Evolutionary conservation across 2,113 vertebrate species (phyloP).

Genomic region (Oryzias melastigma): DNA sequence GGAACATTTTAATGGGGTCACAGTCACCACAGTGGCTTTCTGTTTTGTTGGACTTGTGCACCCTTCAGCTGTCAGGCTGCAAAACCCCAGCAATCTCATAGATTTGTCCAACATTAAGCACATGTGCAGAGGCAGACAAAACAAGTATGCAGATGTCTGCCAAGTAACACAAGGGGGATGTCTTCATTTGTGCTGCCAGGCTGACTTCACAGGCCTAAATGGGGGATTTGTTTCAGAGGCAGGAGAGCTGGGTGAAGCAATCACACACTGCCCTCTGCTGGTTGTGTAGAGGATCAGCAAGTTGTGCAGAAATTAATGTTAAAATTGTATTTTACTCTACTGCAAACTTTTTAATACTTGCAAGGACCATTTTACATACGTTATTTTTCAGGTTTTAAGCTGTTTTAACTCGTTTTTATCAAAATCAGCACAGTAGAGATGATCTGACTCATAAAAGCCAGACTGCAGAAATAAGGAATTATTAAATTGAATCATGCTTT

Average conservation of each 20-base stretch:
- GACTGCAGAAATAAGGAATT: no score
- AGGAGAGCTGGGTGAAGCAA: background rate
- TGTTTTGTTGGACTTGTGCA: conserved; percentile 23
- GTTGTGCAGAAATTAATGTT: background rate
- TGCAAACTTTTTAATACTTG: background rate
- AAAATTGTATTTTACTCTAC: background rate
- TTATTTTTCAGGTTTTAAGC: no score
- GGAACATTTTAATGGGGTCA: conserved; percentile 62
- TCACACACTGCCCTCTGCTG: conserved; percentile 64
- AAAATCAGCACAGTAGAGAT: no score
- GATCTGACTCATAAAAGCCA: no score
- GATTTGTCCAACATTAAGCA: conserved; percentile 34
- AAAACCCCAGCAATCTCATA: conserved; percentile 10
- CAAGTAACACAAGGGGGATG: conserved; percentile 28
- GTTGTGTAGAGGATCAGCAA: background rate
- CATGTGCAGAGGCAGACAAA: conserved; percentile 23
- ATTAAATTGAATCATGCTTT: no score
- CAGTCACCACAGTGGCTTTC: conserved; percentile 30
- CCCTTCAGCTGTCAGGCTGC: conserved; percentile 31
- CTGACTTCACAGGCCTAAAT: conserved; percentile 52
- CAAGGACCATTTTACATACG: no score
- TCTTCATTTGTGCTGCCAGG: conserved; percentile 60
- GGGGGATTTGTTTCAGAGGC: conserved; percentile 11
- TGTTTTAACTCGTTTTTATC: no score
- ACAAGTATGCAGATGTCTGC: conserved; percentile 46